A percentile compares a stretch with the other conserved stretches of the same genome.
phyloP scores from a whole-genome alignment of 2,113 vertebrate genomes.

The Otocyon megalotis region DNA sequence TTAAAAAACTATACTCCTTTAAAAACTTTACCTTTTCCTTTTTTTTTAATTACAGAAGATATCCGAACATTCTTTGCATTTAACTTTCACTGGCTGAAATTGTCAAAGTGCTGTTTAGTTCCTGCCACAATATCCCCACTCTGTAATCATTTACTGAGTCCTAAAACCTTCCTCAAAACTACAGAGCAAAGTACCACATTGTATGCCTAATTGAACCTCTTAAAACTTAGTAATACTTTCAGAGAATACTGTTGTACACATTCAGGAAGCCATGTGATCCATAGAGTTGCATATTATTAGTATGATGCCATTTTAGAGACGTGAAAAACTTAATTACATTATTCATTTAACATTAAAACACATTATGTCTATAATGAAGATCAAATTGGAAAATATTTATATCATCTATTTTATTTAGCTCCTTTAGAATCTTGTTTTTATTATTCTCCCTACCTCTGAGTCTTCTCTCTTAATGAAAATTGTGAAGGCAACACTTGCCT shows the following conservation, averaged over 20 bases:
- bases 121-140: constrained; percentile 51
- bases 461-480: background rate
- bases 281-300: constrained; percentile 47
- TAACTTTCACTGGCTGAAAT: constrained; percentile 18
- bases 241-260: constrained; percentile 46
- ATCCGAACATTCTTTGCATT: constrained; percentile 21
- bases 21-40: background rate
- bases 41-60: constrained; percentile 58
- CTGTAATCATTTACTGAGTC: constrained; percentile 53
- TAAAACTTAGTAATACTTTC: constrained; percentile 35
- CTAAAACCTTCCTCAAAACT: constrained; percentile 55
- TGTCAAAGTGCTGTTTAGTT: background rate
- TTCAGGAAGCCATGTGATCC: constrained; percentile 38
- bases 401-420: constrained; percentile 30
- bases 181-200: constrained; percentile 42
- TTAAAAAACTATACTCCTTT: background rate
- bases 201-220: constrained; percentile 45
- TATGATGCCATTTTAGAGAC: constrained; percentile 66
- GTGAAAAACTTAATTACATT: constrained; percentile 58
- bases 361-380: background rate
- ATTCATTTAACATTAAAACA: constrained; percentile 63
- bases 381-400: background rate
- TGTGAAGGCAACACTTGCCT: background rate
- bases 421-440: background rate
- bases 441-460: background rate